Conservation (phyloP, 2,888 invertebrate species). For the Acanthosepion lycidas region DNA sequence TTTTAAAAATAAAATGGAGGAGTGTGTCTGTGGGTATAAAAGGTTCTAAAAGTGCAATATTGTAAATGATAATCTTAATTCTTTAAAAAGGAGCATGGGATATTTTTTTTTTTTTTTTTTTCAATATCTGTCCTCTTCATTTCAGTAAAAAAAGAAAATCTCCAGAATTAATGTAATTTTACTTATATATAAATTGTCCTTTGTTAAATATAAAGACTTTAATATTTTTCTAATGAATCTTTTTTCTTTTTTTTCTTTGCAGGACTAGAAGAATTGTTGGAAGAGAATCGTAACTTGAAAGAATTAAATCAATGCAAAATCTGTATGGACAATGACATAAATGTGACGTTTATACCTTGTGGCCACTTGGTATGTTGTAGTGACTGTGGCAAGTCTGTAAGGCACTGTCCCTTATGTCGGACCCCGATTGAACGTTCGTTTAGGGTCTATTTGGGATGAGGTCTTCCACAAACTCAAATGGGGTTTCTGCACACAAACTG, state of each 20-base stretch:
- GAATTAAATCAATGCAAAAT: conserved; percentile 47
- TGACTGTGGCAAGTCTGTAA: conserved; percentile 46
- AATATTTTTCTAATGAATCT: not conserved
- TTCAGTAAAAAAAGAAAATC: too few relatives aligned
- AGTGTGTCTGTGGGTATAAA: too few relatives aligned
- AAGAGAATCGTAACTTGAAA: conserved; percentile 47
- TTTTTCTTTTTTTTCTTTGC: not conserved
- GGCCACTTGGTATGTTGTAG: conserved; percentile 47
- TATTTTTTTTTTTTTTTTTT: too few relatives aligned
- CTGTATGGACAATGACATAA: conserved; percentile 48
- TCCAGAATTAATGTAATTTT: too few relatives aligned
- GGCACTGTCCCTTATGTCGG: conserved; percentile 47
- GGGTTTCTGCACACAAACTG: not conserved
- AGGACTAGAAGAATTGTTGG: conserved; percentile 37
- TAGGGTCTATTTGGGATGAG: conserved; percentile 40
- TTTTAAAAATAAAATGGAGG: too few relatives aligned
- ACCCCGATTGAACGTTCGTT: conserved; percentile 43
- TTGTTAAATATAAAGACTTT: too few relatives aligned
- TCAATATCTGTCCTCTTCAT: too few relatives aligned
- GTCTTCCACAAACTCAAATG: not conserved
- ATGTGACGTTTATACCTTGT: conserved; percentile 47
- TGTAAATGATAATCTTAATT: too few relatives aligned
- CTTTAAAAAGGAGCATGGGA: too few relatives aligned
- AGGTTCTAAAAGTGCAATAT: too few relatives aligned
- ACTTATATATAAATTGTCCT: too few relatives aligned